A percentile compares a stretch with the other conserved stretches of the same genome.
phyloP scores from a whole-genome alignment of 2,888 invertebrate genomes.

The Chloroclysta siterata region DNA sequence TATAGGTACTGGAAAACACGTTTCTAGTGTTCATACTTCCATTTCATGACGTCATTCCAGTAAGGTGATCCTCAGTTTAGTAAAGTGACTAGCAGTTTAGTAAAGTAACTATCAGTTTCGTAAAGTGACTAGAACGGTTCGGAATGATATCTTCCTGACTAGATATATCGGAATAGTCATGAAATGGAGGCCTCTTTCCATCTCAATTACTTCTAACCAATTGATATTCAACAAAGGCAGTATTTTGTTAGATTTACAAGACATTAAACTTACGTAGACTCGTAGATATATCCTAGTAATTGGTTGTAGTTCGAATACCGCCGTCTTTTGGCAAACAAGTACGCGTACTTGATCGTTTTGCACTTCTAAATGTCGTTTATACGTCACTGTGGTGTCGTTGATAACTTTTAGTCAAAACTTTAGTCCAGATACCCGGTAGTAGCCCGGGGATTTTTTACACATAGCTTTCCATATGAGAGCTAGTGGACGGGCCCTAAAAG shows the following conservation, averaged over 20 bases:
- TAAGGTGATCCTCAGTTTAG: conserved; percentile 15
- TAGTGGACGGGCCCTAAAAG: conserved; percentile 86
- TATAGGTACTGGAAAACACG: conserved; percentile 19
- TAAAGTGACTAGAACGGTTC: conserved; percentile 38
- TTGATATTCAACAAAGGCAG: conserved; percentile 76
- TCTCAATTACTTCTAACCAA: conserved; percentile 54
- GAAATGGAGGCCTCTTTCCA: conserved; percentile 30
- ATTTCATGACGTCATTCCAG: conserved; percentile 38
- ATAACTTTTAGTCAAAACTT: conserved; percentile 36
- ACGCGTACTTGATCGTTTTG: conserved; percentile 6
- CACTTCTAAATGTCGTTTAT: conserved; percentile 25
- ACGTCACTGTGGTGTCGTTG: conserved; percentile 34
- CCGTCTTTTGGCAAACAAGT: conserved; percentile 37
- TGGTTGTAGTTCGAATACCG: conserved; percentile 52
- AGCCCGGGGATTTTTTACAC: conserved; percentile 53
- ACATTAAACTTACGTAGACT: conserved; percentile 62
- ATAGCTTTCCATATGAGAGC: conserved; percentile 74
- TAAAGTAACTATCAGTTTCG: conserved; percentile 35
- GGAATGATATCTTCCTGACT: conserved; percentile 37
- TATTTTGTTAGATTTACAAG: conserved; percentile 76
- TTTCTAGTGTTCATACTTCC: conserved; percentile 29
- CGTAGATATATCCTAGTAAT: conserved; percentile 70
- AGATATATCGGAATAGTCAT: conserved; percentile 37
- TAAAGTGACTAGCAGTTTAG: conserved; percentile 17
- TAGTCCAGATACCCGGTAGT: conserved; percentile 27